Evolutionary conservation across 1,140 invertebrate genomes (phyloP), one percentile per base, ranked within the genome.

Genomic region (Heliconius congener): DNA sequence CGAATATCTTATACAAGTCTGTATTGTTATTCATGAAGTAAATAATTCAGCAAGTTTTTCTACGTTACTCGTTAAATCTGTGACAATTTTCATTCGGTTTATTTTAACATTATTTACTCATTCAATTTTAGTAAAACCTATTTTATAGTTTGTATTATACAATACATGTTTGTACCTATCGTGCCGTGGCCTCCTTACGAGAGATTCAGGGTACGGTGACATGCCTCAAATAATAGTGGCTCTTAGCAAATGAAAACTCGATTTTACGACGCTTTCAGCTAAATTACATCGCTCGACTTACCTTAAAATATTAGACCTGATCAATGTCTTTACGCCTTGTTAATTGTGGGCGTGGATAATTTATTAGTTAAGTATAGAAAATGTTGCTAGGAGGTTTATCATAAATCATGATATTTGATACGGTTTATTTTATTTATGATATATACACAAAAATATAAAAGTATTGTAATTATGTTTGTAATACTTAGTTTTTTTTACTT

Each of bases 171-270:
- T 66, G 11, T 66, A 66, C 27, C 71, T 78, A 72, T 30, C 71
- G 71, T 73, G 71, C 37, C 71, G 27, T 42, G 79, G 74, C 74
- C 79, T 80, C 74, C 71, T 80, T 80, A 80, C 79, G 19, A 73
- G 66, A 37, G 76, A 76, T 76, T 77, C 50, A 73, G 75, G 79
- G 71, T 77, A 80, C 79, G 79, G 55, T 78, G 84, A 86, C 83
- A 84, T 84, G 84, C 73, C 78, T 86, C 79, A 82, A 78, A 81
- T 87, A 90, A 90, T 87, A 83, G 86, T 79, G 60, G 86, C 91
- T 88, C 86, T 91, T 90, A 86, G 87, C 86, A 86, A 92, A 92
- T 91, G 88, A 91, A 90, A 92, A 88, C 85, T 86, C 82, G 74
- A 88, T 92, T 91, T 90, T 87, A 92, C 80, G 88, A 90, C 82